Evolutionary conservation across 2,113 vertebrate genomes (phyloP), one percentile per base, ranked within the genome.

Genomic region (Amblyopsis rosae): DNA sequence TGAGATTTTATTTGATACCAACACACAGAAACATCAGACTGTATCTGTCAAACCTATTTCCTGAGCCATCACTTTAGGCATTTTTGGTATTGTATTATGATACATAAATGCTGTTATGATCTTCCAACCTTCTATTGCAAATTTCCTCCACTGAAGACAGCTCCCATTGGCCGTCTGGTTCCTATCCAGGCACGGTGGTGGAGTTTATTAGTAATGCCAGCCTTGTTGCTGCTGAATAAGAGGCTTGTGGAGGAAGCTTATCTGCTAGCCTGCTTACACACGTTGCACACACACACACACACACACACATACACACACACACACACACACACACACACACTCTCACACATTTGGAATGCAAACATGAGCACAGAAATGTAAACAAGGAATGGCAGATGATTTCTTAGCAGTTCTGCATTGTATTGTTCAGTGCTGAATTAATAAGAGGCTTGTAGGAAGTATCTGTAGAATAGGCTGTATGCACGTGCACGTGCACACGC

Each of bases 151-250:
- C 35, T 41, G 26, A 26, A 26, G 26, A 26, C 26, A 26, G 26
- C 26, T 26, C 26, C 26, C 2, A 3, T 41, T 7, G 4, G 35
- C 35, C 68, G 75, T 77, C 51, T 57, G 62, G 75, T 79, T 72
- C 3, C 70, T 80, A 83, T 86, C 77, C 50, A 57, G 67, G 67
- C 19, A 5, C 10, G 47, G 77, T 64, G 58, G 55, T 72, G 4
- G 72, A 78, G 80, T 83, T 85, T 86, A 87, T 86, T 88, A 87
- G 82, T 82, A 80, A 85, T 86, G 79, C 80, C 83, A 81, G 77
- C 75, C 83, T 72, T 85, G 75, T 77, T 88, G 77, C 79, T 82
- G 85, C 82, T 82, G 5, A 90, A 83, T 86, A 81, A 77, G 80
- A 83, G 74, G 80, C 80, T 83, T 81, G 79, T 75, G 70, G 61